Evolutionary conservation across 2,888 invertebrate species (phyloP), one percentile per base, ranked within the genome.

Genomic region (Pseudoips prasinana): DNA sequence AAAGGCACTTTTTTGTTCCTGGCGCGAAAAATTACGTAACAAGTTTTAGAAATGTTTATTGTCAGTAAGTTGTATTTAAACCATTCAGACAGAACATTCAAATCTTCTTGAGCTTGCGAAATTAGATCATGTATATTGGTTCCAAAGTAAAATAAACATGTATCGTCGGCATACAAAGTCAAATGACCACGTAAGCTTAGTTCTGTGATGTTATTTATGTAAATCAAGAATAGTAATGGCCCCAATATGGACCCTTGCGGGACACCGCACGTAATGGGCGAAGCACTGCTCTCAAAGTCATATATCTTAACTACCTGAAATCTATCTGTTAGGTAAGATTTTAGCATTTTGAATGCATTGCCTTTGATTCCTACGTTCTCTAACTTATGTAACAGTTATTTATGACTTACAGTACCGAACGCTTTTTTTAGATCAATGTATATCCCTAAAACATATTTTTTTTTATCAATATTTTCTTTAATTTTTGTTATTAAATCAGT

Each of bases 11-110:
- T 10, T 36, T 48, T 42, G 22, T 39, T 45, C 39, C 42, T 45
- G 4, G 42, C 36, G 1, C 28, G 22, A 30, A 40, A 37, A 22
- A 48, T 39, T 8, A 42, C 30, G 22, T 30, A 48, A 33, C 9
- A 33, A 29, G 29, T 34, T 18, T 11, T 29, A n/a, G 27, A 10
- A 8, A 28, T 28, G 2, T 27, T 34, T 20, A 25, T 23, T 11
- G 18, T 29, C 9, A 25, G 11, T n/a, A 48, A 10, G 11, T 45
- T 49, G 18, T 23, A 36, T 18, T 34, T 22, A 7, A 45, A 33
- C 49, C 49, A 44, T 17, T 17, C 10, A 32, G 24, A 23, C 6
- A 46, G 26, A 3, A 28, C 19, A 28, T 48, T n/a, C n/a, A 48
- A 25, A n/a, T 48, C 47, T 1, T 39, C 20, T 39, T 48, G 47